These are phyloP conservation scores for Venturia canescens DNA, from an alignment of 1,140 invertebrate species.

Conservation along the genomic window DNA sequence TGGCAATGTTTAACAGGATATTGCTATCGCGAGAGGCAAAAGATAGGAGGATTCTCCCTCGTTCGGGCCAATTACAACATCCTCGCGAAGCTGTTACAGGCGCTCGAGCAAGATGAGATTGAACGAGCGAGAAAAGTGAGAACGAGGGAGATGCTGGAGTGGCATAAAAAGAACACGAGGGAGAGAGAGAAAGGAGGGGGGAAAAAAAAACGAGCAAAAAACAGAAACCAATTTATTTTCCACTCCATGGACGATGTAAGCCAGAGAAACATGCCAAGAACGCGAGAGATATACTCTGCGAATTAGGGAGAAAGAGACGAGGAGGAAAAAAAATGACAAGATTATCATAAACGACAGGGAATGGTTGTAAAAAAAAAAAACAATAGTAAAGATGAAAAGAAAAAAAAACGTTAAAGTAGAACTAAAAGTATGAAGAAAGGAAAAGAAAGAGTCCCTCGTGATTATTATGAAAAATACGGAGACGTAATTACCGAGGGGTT, in stretches of 20 bases:
- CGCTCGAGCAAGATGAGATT: background rate
- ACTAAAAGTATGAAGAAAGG: constrained; percentile 34
- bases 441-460: constrained; percentile 44
- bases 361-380: constrained; percentile 43
- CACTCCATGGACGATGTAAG: constrained; percentile 22
- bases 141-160: background rate
- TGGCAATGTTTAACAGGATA: constrained; percentile 16
- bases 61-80: constrained; percentile 51
- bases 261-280: constrained; percentile 34
- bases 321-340: constrained; percentile 22
- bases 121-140: background rate
- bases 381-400: constrained; percentile 29
- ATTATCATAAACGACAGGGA: constrained; percentile 44
- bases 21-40: constrained; percentile 1
- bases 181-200: background rate
- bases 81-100: constrained; percentile 32
- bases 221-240: constrained; percentile 45
- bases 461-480: constrained; percentile 69
- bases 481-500: constrained; percentile 68
- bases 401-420: constrained; percentile 34
- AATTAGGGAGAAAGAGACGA: constrained; percentile 8
- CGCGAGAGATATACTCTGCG: constrained; percentile 26
- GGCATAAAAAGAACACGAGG: background rate
- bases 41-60: constrained; percentile 27
- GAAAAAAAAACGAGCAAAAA: background rate